Percentiles rank a stretch among this genome's conserved stretches.
phyloP scores from a whole-genome alignment of 2,113 vertebrate genomes.

The Penelope pileata region DNA sequence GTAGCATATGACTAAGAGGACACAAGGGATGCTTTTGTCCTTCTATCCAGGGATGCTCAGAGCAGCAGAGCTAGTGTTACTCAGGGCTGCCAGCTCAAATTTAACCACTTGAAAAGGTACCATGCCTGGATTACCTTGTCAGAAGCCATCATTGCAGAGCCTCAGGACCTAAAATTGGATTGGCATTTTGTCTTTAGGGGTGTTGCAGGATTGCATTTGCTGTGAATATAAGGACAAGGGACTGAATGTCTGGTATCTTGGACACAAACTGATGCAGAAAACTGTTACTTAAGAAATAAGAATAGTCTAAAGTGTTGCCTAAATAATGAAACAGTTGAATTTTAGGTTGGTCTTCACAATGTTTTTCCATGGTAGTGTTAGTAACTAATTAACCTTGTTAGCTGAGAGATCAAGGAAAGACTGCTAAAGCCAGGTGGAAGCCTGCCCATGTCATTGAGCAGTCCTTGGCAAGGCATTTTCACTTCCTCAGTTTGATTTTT shows the following conservation, averaged over 20 bases:
- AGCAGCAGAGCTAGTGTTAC: neutral
- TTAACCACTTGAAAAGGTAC: neutral
- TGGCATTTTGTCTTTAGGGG: constrained; percentile 15
- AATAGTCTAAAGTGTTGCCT: neutral
- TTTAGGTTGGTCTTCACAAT: neutral
- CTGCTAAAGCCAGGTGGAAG: constrained; percentile 2
- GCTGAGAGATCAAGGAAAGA: neutral
- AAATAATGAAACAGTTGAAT: neutral
- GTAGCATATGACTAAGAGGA: neutral
- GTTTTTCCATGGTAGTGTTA: neutral
- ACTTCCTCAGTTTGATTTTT: neutral
- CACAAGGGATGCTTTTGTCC: neutral
- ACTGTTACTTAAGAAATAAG: neutral
- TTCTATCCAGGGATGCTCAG: neutral
- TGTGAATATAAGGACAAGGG: neutral
- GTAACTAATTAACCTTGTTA: neutral
- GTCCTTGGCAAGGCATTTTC: neutral
- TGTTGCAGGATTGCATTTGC: neutral
- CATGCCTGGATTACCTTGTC: constrained; percentile 32
- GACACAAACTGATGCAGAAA: neutral
- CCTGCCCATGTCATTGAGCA: constrained; percentile 13
- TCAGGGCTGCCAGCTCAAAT: neutral
- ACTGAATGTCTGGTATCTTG: neutral
- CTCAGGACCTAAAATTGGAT: neutral
- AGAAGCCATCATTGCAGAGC: neutral